Conservation (phyloP, 2,797 vertebrate genomes). For the Centroberyx gerrardi region DNA sequence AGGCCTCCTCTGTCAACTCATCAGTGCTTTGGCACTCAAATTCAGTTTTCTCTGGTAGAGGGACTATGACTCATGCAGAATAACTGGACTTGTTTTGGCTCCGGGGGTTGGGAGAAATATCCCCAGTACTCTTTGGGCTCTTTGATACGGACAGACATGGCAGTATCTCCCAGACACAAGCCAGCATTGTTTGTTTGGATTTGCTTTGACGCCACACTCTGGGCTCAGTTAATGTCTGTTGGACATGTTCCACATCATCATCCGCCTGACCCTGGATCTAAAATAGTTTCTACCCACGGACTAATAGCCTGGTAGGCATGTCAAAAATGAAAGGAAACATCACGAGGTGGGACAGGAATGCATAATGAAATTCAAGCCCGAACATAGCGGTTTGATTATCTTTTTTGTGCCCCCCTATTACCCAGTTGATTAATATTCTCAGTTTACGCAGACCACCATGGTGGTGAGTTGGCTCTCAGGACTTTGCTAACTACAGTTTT, state of each 20-base stretch:
- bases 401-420: conserved; percentile 27
- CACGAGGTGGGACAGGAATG: conserved; percentile 43
- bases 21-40: conserved; percentile 48
- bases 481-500: not conserved
- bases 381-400: conserved; percentile 34
- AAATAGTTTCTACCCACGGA: conserved; percentile 74
- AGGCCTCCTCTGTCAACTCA: conserved; percentile 65
- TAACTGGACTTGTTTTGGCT: conserved; percentile 65
- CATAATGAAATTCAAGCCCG: conserved; percentile 42
- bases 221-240: conserved; percentile 67
- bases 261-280: conserved; percentile 65
- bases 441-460: conserved; percentile 14
- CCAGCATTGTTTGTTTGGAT: conserved; percentile 76
- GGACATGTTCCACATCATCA: conserved; percentile 65
- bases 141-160: conserved; percentile 63
- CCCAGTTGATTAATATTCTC: conserved; percentile 12
- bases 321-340: conserved; percentile 58
- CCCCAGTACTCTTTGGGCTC: conserved; percentile 48
- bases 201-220: conserved; percentile 69
- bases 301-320: conserved; percentile 67
- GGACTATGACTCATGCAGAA: conserved; percentile 59
- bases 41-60: conserved; percentile 48
- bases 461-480: not conserved
- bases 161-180: conserved; percentile 67
- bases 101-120: conserved; percentile 53